Conservation (phyloP, 2,113 vertebrate genomes). For the Cathartes aura region DNA sequence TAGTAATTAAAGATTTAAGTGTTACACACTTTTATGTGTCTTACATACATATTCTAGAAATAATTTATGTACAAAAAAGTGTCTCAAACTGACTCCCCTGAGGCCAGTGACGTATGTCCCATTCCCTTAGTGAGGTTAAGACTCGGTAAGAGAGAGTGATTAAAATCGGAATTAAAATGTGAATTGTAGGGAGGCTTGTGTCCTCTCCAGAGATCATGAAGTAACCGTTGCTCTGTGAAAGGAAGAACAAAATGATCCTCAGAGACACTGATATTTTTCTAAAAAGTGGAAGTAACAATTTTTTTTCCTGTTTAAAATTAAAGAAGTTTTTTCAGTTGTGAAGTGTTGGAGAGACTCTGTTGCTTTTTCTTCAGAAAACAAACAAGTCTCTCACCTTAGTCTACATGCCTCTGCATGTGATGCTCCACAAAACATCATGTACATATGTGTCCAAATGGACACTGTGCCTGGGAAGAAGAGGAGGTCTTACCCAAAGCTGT, state of each 20-base stretch:
- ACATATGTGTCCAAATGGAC: background rate
- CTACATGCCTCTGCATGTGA: background rate
- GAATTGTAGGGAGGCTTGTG: background rate
- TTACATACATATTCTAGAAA: background rate
- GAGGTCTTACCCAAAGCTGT: background rate
- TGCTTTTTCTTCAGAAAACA: background rate
- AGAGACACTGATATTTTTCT: background rate
- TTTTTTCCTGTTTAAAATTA: background rate
- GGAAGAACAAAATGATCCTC: background rate
- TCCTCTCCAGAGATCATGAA: background rate
- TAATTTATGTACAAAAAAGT: conserved; percentile 1
- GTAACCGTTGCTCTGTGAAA: background rate
- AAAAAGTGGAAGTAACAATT: background rate
- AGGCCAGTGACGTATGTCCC: background rate
- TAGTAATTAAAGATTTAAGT: conserved; percentile 4
- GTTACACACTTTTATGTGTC: background rate
- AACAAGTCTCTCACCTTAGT: background rate
- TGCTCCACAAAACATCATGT: background rate
- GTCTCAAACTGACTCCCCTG: background rate
- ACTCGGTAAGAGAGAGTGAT: background rate
- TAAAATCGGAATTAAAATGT: background rate
- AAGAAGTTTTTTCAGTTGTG: background rate
- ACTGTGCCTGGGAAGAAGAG: background rate
- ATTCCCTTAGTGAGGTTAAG: background rate
- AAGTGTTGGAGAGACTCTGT: background rate